Percentiles rank a stretch among this genome's conserved stretches.
Conservation (phyloP, 2,888 invertebrate genomes). For the Xylota sylvarum region DNA sequence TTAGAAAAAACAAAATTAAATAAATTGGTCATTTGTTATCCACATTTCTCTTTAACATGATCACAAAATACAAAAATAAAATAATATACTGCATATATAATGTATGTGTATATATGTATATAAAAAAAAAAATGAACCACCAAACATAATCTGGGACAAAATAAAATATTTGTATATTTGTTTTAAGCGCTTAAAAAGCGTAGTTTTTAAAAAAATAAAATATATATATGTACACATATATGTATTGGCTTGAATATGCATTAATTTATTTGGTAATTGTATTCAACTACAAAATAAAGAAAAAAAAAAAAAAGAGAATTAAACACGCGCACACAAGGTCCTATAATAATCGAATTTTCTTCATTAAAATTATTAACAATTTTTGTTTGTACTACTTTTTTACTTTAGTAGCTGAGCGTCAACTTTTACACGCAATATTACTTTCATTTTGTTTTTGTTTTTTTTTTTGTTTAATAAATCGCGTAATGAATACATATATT, state of each 20-base stretch:
- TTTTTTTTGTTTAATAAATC: constrained; percentile 26
- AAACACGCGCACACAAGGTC: constrained; percentile 58
- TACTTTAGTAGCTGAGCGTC: constrained; percentile 66
- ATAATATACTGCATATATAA: constrained; percentile 39
- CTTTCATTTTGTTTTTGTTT: constrained; percentile 8
- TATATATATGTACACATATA: constrained; percentile 62
- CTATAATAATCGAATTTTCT: constrained; percentile 39
- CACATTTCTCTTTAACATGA: constrained; percentile 5
- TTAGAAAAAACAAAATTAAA: constrained; percentile 34
- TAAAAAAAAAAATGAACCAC: constrained; percentile 16
- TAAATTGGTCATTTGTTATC: constrained; percentile 45
- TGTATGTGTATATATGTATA: constrained; percentile 36
- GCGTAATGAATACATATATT: constrained; percentile 35
- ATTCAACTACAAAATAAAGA: constrained; percentile 36
- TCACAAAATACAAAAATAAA: constrained; percentile 60
- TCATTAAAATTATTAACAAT: constrained; percentile 47
- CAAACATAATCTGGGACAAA: constrained; percentile 29
- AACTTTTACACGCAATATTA: background rate
- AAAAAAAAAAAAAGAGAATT: constrained; percentile 29
- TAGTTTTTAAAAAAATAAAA: constrained; percentile 54
- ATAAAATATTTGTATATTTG: constrained; percentile 37
- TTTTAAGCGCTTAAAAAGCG: constrained; percentile 54
- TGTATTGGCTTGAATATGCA: constrained; percentile 53
- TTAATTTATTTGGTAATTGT: constrained; percentile 25
- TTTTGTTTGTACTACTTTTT: constrained; percentile 68